Evolutionary conservation across 2,113 vertebrate species (phyloP).

Genomic region (Hemiprocne comata): DNA sequence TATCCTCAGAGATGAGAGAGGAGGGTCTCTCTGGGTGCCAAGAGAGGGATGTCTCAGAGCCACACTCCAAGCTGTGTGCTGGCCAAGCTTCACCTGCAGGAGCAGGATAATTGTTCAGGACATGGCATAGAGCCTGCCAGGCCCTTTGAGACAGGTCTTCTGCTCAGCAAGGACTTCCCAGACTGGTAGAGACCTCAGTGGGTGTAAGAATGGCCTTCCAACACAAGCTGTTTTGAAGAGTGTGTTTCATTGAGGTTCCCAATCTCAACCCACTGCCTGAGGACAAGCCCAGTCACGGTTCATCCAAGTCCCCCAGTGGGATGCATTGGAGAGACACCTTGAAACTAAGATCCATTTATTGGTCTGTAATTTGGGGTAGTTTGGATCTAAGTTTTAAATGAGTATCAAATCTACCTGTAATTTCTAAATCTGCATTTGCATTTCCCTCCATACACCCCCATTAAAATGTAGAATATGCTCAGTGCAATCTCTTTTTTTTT

Average conservation of each 20-base stretch:
- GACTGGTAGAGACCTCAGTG: neutral
- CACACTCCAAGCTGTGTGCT: neutral
- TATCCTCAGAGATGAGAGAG: neutral
- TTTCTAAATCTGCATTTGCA: neutral
- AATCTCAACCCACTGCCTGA: neutral
- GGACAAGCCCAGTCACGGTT: neutral
- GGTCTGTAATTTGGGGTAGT: neutral
- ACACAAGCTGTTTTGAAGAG: neutral
- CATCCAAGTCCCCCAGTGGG: neutral
- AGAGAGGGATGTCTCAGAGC: neutral
- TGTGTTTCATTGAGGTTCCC: neutral
- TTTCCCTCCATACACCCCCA: neutral
- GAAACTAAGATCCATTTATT: neutral
- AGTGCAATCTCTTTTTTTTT: neutral
- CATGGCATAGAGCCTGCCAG: neutral
- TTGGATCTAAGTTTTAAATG: neutral
- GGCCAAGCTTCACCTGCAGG: neutral
- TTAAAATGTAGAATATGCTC: neutral
- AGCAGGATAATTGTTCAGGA: neutral
- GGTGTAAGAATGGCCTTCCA: neutral
- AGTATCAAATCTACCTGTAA: neutral
- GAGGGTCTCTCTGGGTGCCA: fast-evolving
- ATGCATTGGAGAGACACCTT: neutral
- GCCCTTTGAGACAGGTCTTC: neutral
- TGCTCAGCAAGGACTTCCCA: neutral